Percentiles rank a stretch among this genome's conserved stretches.
These are phyloP conservation scores for Drosophila villosipedis DNA, from an alignment of 2,888 invertebrate genomes.

Conservation along the genomic window DNA sequence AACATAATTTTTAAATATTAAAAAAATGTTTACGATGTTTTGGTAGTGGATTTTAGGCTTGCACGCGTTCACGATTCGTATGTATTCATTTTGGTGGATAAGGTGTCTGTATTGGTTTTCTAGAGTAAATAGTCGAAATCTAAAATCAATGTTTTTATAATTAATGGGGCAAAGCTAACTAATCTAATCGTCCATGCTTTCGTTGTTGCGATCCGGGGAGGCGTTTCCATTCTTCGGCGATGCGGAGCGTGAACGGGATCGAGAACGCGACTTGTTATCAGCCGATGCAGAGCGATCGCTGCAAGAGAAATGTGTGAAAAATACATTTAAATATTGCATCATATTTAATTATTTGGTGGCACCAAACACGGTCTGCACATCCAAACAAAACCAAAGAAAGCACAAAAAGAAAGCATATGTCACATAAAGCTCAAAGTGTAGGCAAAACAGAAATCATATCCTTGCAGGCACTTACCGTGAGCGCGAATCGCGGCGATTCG, in stretches of 20 bases:
- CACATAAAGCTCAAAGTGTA: conserved; percentile 33
- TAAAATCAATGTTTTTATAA: conserved; percentile 73
- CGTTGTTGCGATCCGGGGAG: conserved; percentile 86
- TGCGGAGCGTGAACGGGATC: conserved; percentile 86
- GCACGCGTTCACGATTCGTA: conserved; percentile 22
- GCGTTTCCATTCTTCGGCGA: conserved; percentile 86
- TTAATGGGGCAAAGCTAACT: conserved; percentile 73
- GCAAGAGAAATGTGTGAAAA: conserved; percentile 56
- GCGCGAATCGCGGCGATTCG: conserved; percentile 86
- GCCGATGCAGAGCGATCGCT: conserved; percentile 90
- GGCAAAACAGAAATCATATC: background rate
- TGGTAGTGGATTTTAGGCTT: conserved; percentile 40
- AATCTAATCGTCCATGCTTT: conserved; percentile 86
- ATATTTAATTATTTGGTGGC: conserved; percentile 29
- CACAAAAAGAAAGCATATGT: conserved; percentile 69
- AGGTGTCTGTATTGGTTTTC: conserved; percentile 56
- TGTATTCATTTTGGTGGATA: conserved; percentile 46
- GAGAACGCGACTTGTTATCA: conserved; percentile 88
- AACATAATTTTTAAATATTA: conserved; percentile 69
- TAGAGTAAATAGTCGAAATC: conserved; percentile 72
- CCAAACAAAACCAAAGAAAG: conserved; percentile 77
- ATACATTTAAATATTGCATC: conserved; percentile 27
- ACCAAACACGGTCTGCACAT: conserved; percentile 62
- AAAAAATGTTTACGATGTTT: conserved; percentile 60
- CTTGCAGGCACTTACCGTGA: conserved; percentile 84